These are phyloP conservation scores for Agapornis roseicollis DNA, from an alignment of 2,113 vertebrate species.

Conservation along the genomic window DNA sequence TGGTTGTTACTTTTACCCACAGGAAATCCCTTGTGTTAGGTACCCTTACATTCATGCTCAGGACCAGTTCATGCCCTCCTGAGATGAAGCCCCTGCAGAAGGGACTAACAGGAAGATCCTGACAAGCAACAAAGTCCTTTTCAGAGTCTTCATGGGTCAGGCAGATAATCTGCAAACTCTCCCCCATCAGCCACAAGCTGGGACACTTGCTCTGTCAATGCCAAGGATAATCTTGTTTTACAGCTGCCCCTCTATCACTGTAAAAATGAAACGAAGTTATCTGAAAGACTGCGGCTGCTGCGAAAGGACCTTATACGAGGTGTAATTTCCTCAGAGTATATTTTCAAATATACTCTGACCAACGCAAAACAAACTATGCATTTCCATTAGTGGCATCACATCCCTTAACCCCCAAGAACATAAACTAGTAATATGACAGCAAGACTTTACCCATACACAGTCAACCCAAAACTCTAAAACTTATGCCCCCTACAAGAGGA, in stretches of 20 bases:
- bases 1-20: neutral
- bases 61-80: neutral
- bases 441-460: neutral
- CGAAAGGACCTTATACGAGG: neutral
- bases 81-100: neutral
- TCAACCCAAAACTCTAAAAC: neutral
- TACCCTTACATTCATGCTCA: neutral
- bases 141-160: neutral
- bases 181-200: neutral
- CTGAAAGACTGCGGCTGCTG: neutral
- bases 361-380: neutral
- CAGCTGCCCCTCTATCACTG: neutral
- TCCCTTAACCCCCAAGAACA: neutral
- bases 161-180: neutral
- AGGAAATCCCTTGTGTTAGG: neutral
- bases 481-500: neutral
- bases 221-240: neutral
- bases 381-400: neutral
- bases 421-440: neutral
- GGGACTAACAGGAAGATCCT: neutral
- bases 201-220: neutral
- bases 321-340: neutral
- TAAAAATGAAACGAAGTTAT: neutral
- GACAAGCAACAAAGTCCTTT: neutral
- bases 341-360: neutral